Base-by-base conservation (phyloP, 2,797 vertebrate species). In the Gymnothorax reevesii region DNA sequence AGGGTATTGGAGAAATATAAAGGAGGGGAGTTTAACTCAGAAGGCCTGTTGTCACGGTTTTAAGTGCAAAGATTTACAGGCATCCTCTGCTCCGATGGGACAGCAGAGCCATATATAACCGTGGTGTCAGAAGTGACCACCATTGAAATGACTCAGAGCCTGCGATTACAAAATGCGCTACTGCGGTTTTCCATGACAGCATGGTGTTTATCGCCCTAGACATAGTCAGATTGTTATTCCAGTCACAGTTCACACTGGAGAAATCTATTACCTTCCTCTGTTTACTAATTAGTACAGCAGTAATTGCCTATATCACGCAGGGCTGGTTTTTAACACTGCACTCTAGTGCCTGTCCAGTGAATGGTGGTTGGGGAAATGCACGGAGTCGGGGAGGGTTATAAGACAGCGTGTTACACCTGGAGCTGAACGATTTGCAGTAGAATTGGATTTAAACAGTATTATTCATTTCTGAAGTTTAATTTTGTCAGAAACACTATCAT, bases 11-110 rank as follows among this genome's bases (percentile, higher is more conserved):
- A 55, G 3, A 52, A 55, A 80, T n/a, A 55, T 80, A 54, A 25
- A 2, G 7, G 52, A 55, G 77, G 52, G n/a, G 52, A 55, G n/a
- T 80, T 80, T 7, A 3, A 25, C 7, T 54, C 17, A 52, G 77
- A 80, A 52, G 49, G 22, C 6, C 77, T 55, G 7, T 12, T 80
- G 77, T 80, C 49, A 80, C 33, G 33, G 33, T 42, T 42, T 80
- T 80, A 55, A 80, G 17, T 80, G 52, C n/a, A 7, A 80, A 20
- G 77, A 52, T 80, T 80, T n/a, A n/a, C 77, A n/a, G 77, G 15
- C 8, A 8, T 3, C 20, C 77, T 80, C 49, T 20, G 17, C 13
- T n/a, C 20, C 49, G 55, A 49, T 9, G 52, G 77, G 77, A 80
- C 17, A 80, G 55, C 8, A n/a, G 20, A 15, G 10, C 77, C 77